These are phyloP conservation scores for Sciurus niger DNA, from an alignment of 2,113 vertebrate species.

Conservation along the genomic window DNA sequence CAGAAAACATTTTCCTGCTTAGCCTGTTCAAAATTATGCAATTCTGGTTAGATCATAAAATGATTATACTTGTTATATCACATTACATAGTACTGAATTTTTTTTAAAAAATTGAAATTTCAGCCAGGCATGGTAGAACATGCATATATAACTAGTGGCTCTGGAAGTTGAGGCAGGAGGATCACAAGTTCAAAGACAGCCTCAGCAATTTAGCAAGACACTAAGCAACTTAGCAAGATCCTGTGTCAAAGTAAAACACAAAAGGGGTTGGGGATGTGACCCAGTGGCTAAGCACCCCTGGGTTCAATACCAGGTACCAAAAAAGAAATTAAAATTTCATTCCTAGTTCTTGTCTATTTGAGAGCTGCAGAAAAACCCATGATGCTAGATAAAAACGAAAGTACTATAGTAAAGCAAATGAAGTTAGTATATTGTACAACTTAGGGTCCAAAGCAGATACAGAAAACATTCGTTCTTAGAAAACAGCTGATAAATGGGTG, in stretches of 20 bases:
- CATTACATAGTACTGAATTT: background rate
- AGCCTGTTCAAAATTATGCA: background rate
- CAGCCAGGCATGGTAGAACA: no score
- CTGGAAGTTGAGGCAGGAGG: no score
- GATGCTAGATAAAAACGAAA: background rate
- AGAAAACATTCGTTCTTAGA: constrained; percentile 34
- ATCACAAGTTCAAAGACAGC: no score
- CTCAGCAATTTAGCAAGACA: no score
- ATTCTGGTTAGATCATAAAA: constrained; percentile 36
- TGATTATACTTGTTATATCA: background rate
- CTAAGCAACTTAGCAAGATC: no score
- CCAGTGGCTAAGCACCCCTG: no score
- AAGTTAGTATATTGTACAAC: background rate
- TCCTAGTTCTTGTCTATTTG: background rate
- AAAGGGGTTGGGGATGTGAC: no score
- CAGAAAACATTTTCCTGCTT: background rate
- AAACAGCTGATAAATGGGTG: background rate
- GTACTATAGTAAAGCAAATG: background rate
- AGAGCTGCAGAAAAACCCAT: background rate
- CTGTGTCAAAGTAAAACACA: no score
- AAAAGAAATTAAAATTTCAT: constrained; percentile 20
- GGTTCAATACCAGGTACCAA: no score
- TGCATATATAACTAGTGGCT: no score
- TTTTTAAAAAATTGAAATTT: background rate
- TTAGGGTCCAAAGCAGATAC: background rate